Percentiles rank a stretch among this genome's conserved stretches.
phyloP scores from a whole-genome alignment of 2,113 vertebrate genomes.

The Sphyrna mokarran region DNA sequence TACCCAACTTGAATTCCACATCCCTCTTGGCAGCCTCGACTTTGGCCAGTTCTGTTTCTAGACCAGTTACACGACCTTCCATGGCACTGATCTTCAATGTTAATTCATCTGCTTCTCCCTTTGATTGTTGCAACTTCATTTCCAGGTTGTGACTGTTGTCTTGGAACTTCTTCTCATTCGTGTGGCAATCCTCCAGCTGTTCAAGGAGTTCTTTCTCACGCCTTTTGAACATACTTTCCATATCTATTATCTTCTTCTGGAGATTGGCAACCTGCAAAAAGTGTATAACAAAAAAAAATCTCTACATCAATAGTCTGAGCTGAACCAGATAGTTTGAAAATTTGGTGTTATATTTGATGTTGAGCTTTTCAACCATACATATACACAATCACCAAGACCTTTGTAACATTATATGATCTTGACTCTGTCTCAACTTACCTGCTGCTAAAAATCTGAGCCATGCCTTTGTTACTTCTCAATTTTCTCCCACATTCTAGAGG shows the following conservation, averaged over 20 bases:
- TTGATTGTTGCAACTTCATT: slow-evolving; percentile 42
- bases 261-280: slow-evolving; percentile 54
- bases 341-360: neutral
- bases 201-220: slow-evolving; percentile 48
- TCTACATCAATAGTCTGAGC: neutral
- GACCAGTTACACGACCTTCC: slow-evolving; percentile 43
- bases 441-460: neutral
- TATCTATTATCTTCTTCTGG: slow-evolving; percentile 52
- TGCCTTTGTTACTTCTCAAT: neutral
- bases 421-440: neutral
- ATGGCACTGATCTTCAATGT: slow-evolving; percentile 47
- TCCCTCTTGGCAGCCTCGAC: slow-evolving; percentile 46
- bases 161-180: slow-evolving; percentile 40
- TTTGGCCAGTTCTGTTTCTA: slow-evolving; percentile 58
- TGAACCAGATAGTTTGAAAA: neutral
- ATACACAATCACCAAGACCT: neutral
- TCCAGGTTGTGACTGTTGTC: slow-evolving; percentile 37
- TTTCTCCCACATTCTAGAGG: neutral
- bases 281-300: neutral
- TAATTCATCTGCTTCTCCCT: slow-evolving; percentile 44
- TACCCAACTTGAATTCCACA: slow-evolving; percentile 52
- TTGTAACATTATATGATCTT: neutral
- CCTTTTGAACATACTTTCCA: slow-evolving; percentile 46
- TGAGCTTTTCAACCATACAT: neutral
- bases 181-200: slow-evolving; percentile 46